Evolutionary conservation across 2,113 vertebrate genomes (phyloP), one percentile per base, ranked within the genome.

Genomic region (Isichthys henryi): DNA sequence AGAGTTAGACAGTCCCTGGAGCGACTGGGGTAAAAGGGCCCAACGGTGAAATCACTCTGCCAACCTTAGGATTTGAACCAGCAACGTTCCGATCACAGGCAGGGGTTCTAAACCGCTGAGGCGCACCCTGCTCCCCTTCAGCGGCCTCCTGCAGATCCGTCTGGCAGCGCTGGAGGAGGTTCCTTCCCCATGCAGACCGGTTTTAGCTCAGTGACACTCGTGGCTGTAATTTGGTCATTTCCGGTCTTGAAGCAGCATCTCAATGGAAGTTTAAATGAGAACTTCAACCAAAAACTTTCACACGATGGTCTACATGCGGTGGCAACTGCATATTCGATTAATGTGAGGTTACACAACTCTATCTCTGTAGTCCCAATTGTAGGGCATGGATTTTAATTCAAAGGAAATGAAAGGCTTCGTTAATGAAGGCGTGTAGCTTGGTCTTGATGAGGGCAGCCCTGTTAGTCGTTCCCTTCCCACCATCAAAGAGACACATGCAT

Each of bases 401-500:
- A 66, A 66, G 58, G 11, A 66, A 66, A 66, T 27, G 58, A 27
- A 66, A 66, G n/a, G n/a, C n/a, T 66, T 66, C 58, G 11, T 27
- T 66, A 66, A 27, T 66, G 58, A 66, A 66, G 58, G n/a, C 23
- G n/a, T 66, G 58, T 77, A 15, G 70, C 31, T 39, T 77, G 27
- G 70, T 74, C 66, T 74, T 13, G 8, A 74, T 27, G 27, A 66
- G 9, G 62, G 21, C 62, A n/a, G n/a, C 62, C 27, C 66, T 27
- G 66, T 74, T 11, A 15, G n/a, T 70, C 3, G 27, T 27, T 15
- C n/a, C 62, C 62, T 93, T 93, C 86, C 95, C 92, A 92, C 21
- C 90, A 93, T 93, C 95, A 94, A 97, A 98, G 97, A 96, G 97
- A 95, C 93, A 92, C 91, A 96, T 96, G 96, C 95, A 95, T 80